Conservation (phyloP, 2,888 invertebrate genomes). For the Physocephala rufipes region DNA sequence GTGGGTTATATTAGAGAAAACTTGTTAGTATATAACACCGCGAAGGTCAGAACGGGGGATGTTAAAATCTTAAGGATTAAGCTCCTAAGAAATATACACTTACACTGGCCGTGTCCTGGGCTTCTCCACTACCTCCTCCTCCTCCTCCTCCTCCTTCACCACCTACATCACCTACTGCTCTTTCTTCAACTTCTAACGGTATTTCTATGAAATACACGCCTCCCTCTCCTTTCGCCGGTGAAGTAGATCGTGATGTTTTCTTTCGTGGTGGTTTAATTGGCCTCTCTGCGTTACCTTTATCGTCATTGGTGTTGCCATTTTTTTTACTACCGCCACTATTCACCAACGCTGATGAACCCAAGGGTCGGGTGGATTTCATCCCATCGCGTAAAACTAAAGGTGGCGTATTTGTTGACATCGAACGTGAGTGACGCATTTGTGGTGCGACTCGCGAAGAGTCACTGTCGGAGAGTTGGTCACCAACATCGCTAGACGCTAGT, state of each 20-base stretch:
- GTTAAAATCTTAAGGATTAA: not conserved
- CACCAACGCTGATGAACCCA: conserved; percentile 24
- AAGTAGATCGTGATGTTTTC: conserved; percentile 61
- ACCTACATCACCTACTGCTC: conserved; percentile 36
- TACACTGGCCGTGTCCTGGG: conserved; percentile 39
- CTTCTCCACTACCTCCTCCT: conserved; percentile 21
- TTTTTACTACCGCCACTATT: not conserved
- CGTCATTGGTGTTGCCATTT: conserved; percentile 46
- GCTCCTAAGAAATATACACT: conserved; percentile 35
- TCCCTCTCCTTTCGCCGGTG: too few species aligned
- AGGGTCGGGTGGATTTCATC: conserved; percentile 39
- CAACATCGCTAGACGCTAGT: conserved; percentile 46
- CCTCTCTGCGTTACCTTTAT: conserved; percentile 46
- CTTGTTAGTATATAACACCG: too few species aligned
- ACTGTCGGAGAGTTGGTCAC: not conserved
- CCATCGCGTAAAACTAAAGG: conserved; percentile 54
- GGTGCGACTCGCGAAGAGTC: conserved; percentile 25
- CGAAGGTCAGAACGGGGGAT: too few species aligned
- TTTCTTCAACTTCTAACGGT: conserved; percentile 28
- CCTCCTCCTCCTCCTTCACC: conserved; percentile 5
- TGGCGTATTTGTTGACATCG: conserved; percentile 62
- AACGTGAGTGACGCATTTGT: conserved; percentile 51
- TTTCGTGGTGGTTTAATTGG: conserved; percentile 63
- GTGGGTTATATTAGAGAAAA: too few species aligned
- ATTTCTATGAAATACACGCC: conserved; percentile 28